phyloP scores from a whole-genome alignment of 2,113 vertebrate genomes.

The Grantiella picta region DNA sequence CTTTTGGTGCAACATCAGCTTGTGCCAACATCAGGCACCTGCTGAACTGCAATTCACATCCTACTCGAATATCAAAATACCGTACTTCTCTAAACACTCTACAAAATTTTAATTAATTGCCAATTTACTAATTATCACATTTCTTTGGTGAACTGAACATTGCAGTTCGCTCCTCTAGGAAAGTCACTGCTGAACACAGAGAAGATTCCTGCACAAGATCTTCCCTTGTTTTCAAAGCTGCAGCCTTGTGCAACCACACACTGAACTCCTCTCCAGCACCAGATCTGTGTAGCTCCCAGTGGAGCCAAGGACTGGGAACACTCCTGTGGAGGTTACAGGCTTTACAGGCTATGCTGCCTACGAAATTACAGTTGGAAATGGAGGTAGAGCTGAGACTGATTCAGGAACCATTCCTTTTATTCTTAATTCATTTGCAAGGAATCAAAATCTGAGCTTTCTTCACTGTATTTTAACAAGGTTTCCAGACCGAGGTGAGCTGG shows the following conservation, averaged over 20 bases:
- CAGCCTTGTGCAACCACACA: neutral
- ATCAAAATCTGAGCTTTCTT: neutral
- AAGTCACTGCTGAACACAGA: neutral
- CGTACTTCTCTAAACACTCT: neutral
- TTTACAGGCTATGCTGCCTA: neutral
- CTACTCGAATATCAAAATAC: neutral
- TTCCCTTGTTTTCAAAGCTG: neutral
- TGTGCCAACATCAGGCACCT: neutral
- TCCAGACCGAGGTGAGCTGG: neutral
- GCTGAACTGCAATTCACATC: neutral
- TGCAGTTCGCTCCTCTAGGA: neutral
- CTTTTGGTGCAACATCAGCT: neutral
- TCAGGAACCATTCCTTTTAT: neutral
- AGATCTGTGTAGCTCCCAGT: neutral
- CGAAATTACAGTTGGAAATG: neutral
- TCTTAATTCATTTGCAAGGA: neutral
- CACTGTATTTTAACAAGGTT: neutral
- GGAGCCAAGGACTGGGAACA: neutral
- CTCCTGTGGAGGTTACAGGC: neutral
- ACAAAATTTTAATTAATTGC: neutral
- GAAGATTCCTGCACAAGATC: neutral
- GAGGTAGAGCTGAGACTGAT: neutral
- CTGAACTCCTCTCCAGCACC: neutral
- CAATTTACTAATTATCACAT: neutral
- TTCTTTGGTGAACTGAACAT: neutral